Base-by-base conservation (phyloP, 2,113 vertebrate species). In the Albula goreensis region DNA sequence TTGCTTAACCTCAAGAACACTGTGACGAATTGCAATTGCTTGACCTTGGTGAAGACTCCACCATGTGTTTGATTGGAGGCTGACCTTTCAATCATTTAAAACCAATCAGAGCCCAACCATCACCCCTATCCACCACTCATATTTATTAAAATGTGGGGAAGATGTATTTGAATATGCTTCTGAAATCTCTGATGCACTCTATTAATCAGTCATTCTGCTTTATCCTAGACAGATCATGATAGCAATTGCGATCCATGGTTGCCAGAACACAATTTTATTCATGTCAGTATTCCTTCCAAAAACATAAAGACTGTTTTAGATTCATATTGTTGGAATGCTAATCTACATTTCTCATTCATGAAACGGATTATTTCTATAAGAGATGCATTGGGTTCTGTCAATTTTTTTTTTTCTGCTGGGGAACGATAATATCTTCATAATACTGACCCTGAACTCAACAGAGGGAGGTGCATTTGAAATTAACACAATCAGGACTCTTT, bases 31-130 rank as follows among this genome's bases (percentile, higher is more conserved):
- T 22, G 60, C 5, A 19, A 66, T 66, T 66, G 60, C 60, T 19
- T 22, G 60, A 66, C 70, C 70, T 74, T n/a, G n/a, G 70, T 9
- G 10, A 10, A 74, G 70, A 25, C 70, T 74, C 70, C 70, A 7
- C 5, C 70, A 31, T 31, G 70, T 89, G 91, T 86, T 85, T 22
- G 60, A 66, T 15, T 89, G 93, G 87, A 90, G 89, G 90, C 89
- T 94, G 91, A 94, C 89, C 90, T 91, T 91, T 88, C 88, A 91
- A 88, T 94, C 91, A 93, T 94, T 95, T 94, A 94, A 94, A 94
- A 91, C 89, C 91, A 94, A 90, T 95, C 92, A 94, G 91, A 93
- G 88, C 84, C 81, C 88, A 89, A 91, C 88, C 90, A 91, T 88
- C 83, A 82, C 93, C 94, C 93, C 31, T 41, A 41, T 41, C 31